phyloP scores from a whole-genome alignment of 1,140 invertebrate genomes.

The Octopus bimaculoides region DNA sequence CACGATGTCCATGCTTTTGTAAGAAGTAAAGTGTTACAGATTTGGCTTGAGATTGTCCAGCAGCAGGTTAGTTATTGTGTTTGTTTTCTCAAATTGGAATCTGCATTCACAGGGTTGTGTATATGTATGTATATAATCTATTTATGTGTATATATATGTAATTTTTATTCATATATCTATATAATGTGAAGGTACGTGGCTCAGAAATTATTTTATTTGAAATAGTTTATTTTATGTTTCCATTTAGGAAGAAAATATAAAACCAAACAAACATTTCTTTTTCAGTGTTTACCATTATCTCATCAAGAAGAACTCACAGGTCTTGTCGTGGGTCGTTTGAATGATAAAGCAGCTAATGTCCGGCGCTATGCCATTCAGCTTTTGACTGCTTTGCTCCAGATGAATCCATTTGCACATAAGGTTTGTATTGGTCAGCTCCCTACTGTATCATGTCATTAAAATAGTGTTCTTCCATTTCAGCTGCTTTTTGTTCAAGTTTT shows the following conservation, averaged over 20 bases:
- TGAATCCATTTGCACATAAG: constrained; percentile 73
- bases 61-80: constrained; percentile 60
- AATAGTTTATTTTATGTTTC: too few species aligned
- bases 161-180: too few species aligned
- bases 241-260: too few species aligned
- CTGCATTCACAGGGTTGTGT: too few species aligned
- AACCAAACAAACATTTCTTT: neutral
- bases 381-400: constrained; percentile 71
- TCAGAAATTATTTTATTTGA: too few species aligned
- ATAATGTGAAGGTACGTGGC: too few species aligned
- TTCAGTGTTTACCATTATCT: constrained; percentile 66
- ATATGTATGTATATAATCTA: too few species aligned
- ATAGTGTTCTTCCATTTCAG: neutral
- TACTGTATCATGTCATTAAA: neutral
- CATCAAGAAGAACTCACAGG: constrained; percentile 67
- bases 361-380: constrained; percentile 76
- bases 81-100: too few species aligned
- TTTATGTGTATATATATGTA: too few species aligned
- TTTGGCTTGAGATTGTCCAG: constrained; percentile 71
- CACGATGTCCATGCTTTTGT: constrained; percentile 81
- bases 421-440: constrained; percentile 44
- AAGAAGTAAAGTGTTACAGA: constrained; percentile 72
- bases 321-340: constrained; percentile 67
- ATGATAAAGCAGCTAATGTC: constrained; percentile 75
- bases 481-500: neutral